phyloP scores from a whole-genome alignment of 2,113 vertebrate species.

The Talpa occidentalis region DNA sequence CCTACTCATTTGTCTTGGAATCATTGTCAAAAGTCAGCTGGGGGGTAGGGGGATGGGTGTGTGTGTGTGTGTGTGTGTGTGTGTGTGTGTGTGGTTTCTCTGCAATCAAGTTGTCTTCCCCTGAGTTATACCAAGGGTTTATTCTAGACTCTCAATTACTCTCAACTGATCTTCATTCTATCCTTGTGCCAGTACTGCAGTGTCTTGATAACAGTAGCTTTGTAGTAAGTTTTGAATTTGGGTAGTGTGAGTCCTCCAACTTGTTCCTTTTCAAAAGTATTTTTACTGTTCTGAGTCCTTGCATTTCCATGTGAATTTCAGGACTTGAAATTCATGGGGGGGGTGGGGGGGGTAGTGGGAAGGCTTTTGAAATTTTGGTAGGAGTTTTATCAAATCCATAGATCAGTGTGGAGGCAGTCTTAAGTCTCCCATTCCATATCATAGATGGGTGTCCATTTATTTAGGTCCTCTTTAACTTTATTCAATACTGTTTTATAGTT shows the following conservation, averaged over 20 bases:
- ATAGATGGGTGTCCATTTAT: background rate
- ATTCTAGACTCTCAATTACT: background rate
- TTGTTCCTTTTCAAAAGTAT: background rate
- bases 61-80: no score
- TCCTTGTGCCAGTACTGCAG: background rate
- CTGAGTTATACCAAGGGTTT: background rate
- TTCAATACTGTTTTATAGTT: background rate
- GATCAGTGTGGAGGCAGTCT: background rate
- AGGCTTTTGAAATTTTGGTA: background rate
- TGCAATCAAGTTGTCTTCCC: no score
- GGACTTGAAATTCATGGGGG: no score
- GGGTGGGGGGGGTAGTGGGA: no score
- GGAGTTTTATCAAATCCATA: background rate
- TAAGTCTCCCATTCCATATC: background rate
- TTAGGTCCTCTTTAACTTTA: background rate
- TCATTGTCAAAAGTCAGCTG: no score
- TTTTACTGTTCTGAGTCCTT: background rate
- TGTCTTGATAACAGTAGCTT: no score
- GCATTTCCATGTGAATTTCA: background rate
- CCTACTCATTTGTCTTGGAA: background rate
- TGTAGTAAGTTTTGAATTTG: no score
- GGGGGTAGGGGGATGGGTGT: no score
- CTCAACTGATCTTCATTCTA: background rate
- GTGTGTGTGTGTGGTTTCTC: no score
- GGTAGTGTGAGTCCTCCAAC: no score